Conservation (phyloP, 2,888 invertebrate species). For the Melipona beecheii region DNA sequence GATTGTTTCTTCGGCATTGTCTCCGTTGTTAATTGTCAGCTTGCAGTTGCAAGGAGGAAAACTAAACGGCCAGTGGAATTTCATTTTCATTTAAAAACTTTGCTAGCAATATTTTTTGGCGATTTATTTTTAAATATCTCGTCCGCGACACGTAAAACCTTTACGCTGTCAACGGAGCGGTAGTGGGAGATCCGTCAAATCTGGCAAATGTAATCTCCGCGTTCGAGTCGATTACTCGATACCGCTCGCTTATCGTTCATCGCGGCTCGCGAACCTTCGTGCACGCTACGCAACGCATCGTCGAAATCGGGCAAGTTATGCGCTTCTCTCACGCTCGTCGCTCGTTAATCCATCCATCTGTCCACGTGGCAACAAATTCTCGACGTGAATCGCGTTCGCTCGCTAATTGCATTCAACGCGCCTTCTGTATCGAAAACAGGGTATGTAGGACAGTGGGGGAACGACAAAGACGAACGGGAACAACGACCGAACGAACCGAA, state of each 20-base stretch:
- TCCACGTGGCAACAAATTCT: constrained; percentile 25
- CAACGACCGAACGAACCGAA: background rate
- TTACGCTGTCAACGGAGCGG: too few relatives aligned
- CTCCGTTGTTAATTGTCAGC: too few relatives aligned
- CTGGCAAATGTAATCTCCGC: background rate
- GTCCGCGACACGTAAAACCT: too few relatives aligned
- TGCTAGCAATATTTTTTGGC: too few relatives aligned
- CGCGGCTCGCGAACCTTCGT: background rate
- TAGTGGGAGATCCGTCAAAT: background rate
- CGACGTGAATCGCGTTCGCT: background rate
- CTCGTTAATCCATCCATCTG: constrained; percentile 25
- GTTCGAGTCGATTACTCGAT: constrained; percentile 22
- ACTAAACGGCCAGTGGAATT: too few relatives aligned
- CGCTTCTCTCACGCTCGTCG: constrained; percentile 18
- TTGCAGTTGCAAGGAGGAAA: too few relatives aligned
- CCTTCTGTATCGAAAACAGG: constrained; percentile 24
- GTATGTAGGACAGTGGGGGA: background rate
- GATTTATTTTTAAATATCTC: too few relatives aligned
- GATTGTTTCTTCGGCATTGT: too few relatives aligned
- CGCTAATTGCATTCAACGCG: constrained; percentile 7
- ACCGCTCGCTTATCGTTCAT: constrained; percentile 8
- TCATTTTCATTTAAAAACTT: too few relatives aligned
- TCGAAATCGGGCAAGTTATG: constrained; percentile 30
- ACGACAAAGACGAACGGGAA: background rate
- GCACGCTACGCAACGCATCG: constrained; percentile 30